Base-by-base conservation (phyloP, 2,113 vertebrate genomes). In the Ceratotherium simum region DNA sequence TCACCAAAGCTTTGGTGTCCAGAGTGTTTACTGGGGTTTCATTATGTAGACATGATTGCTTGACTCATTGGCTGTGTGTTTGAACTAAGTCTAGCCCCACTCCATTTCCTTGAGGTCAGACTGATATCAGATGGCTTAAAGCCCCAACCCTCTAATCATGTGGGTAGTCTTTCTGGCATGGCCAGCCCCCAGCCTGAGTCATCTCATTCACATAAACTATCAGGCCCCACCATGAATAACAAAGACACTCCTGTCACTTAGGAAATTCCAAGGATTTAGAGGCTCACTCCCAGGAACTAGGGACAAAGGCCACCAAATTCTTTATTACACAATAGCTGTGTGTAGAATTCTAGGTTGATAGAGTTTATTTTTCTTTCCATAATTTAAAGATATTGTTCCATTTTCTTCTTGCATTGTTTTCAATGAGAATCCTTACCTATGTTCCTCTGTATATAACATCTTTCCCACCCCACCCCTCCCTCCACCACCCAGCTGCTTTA, bases 401-500 rank as follows among this genome's bases (percentile, higher is more conserved):
- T 36, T 90, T 25, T 69, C 42, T n/a, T 76, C 36, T 58, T 60
- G 58, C 76, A 81, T 81, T 82, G 10, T 29, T 90, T 82, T 72
- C 25, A 76, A 11, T 20, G 27, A 90, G 48, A 84, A 67, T 79
- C 46, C 17, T 90, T 76, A 54, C 36, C 12, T 95, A 78, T 95
- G 39, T 95, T 84, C 48, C 60, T 95, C 62, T 95, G 11, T 93
- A 14, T 85, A 36, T 82, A 89, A 75, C 46, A 10, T 82, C 67
- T 81, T 73, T 79, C 14, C 11, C n/a, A 56, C 11, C 27, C 72
- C 3, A 54, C 12, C 51, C 20, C 20, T 25, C 13, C 46, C 54
- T 23, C 20, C 20, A 60, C 58, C n/a, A 65, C 46, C 27, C 70
- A 80, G 8, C 51, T 48, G 31, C 51, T 79, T 91, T 69, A 70